phyloP scores from a whole-genome alignment of 2,113 vertebrate species.

The Mohoua ochrocephala region DNA sequence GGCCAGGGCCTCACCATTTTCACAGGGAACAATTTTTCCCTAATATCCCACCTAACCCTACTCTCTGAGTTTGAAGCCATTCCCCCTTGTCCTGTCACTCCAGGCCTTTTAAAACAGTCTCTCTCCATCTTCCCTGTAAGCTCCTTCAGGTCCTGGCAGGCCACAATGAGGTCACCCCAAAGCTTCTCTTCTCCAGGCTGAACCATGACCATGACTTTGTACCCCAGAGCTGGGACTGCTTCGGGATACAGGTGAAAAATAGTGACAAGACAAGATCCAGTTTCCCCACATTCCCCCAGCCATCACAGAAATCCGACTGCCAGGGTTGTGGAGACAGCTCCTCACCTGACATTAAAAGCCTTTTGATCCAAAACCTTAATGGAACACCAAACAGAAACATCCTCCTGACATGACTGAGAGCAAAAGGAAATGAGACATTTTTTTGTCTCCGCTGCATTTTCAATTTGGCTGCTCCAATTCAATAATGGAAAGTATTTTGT shows the following conservation, averaged over 20 bases:
- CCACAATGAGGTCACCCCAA: not conserved
- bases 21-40: not conserved
- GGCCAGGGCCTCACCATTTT: not conserved
- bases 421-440: conserved; percentile 57
- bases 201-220: not conserved
- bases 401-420: conserved; percentile 35
- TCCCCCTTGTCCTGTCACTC: not conserved
- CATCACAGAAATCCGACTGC: not conserved
- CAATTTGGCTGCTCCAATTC: conserved; percentile 35
- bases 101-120: not conserved
- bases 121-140: not conserved
- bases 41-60: not conserved
- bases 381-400: conserved; percentile 47
- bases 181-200: not conserved
- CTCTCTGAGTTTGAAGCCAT: not conserved
- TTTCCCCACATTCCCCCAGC: not conserved
- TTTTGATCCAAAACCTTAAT: conserved; percentile 21
- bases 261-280: not conserved
- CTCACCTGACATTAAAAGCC: not conserved
- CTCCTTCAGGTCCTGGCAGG: not conserved
- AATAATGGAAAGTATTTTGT: conserved; percentile 62
- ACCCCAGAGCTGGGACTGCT: not conserved
- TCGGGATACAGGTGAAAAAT: not conserved
- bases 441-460: not conserved
- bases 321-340: not conserved